Percentiles rank a stretch among this genome's conserved stretches.
Evolutionary conservation across 1,140 invertebrate species (phyloP).

Genomic region (Trinorchestia longiramus): DNA sequence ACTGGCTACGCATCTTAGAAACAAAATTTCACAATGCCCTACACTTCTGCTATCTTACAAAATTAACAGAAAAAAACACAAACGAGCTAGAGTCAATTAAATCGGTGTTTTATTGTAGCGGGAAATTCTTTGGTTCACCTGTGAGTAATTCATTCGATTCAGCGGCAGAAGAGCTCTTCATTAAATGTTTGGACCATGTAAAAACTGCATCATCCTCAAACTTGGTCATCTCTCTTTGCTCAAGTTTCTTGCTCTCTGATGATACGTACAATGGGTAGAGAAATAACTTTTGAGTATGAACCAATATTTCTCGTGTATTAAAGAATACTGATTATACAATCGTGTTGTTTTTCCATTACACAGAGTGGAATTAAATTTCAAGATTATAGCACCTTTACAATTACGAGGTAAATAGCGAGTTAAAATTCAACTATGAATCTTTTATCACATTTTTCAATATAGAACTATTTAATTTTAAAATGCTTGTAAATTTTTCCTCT

Average conservation of each 20-base stretch:
- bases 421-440: background rate
- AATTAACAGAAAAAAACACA: background rate
- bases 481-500: background rate
- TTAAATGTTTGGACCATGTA: background rate
- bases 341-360: background rate
- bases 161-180: background rate
- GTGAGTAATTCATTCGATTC: slow-evolving; percentile 1
- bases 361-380: background rate
- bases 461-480: background rate
- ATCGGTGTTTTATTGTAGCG: slow-evolving; percentile 15
- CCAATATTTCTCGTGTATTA: background rate
- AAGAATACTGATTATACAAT: background rate
- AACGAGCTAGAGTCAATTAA: background rate
- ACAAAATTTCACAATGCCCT: background rate
- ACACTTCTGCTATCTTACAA: background rate
- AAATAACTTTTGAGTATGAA: background rate
- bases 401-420: background rate
- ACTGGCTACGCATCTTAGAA: background rate
- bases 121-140: slow-evolving; percentile 37
- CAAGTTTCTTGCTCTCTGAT: background rate
- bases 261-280: background rate
- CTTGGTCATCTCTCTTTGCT: background rate
- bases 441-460: too few species aligned
- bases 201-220: background rate
- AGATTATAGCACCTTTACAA: background rate